Base-by-base conservation (phyloP, 2,113 vertebrate species). In the Nannobrachium achirus region DNA sequence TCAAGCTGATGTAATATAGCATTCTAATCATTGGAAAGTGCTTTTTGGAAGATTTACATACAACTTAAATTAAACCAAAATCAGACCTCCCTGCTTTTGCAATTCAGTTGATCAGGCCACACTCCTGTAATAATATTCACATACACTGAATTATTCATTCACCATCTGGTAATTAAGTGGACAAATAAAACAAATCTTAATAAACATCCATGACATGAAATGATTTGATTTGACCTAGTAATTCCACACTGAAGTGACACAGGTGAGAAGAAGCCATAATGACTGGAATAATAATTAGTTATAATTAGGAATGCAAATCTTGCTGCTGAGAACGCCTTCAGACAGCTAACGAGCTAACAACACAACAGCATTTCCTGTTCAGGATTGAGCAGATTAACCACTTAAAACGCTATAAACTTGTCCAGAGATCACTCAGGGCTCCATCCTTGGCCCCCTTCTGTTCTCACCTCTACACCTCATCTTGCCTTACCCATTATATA, bases 71-170 rank as follows among this genome's bases (percentile, higher is more conserved):
- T 3, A 33, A 33, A 33, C 6, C 25, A 33, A 33, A 33, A 33
- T 33, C 6, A 33, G 25, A 33, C 4, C 20, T 5, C 25, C 6
- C 25, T 33, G 25, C 25, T 33, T 33, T 33, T 33, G 3, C 25
- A 33, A 33, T 4, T 33, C 25, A 67, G 15, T 63, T 10, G 50
- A 11, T 6, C 4, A 25, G 33, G 10, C 7, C 10, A 15, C 6
- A 4, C 14, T 62, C 3, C 40, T 39, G 2, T 25, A 18, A 20
- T n/a, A 4, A 56, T 14, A 0, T 5, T 64, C 19, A 61, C 49
- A 75, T 75, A 10, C 7, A n/a, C 25, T 33, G 25, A 33, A 16
- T 42, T 61, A 63, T 64, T 51, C 10, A 61, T 60, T 50, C 49
- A 1, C 14, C 18, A 16, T 11, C 25, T 50, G 14, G 56, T 63